Evolutionary conservation across 2,113 vertebrate genomes (phyloP).

Genomic region (Scomber scombrus): DNA sequence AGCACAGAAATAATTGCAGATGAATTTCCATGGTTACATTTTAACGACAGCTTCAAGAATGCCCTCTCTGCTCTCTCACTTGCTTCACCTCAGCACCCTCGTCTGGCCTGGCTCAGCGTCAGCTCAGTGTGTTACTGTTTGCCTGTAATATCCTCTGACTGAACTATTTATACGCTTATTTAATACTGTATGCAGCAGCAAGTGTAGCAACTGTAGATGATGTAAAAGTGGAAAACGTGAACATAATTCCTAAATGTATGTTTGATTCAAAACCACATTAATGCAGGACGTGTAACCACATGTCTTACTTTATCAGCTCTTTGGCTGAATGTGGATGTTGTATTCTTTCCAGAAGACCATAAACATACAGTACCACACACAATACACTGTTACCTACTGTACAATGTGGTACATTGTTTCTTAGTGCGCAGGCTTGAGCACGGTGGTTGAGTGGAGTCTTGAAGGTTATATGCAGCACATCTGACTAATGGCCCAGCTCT

Average conservation of each 20-base stretch:
- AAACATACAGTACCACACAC: neutral
- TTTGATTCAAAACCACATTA: neutral
- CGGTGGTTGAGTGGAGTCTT: slow-evolving; percentile 43
- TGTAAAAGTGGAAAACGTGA: neutral
- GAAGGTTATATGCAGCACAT: slow-evolving; percentile 71
- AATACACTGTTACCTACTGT: neutral
- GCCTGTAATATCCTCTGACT: neutral
- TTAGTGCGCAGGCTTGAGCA: slow-evolving; percentile 8
- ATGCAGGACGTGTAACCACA: neutral
- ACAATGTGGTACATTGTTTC: neutral
- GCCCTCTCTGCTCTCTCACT: slow-evolving; percentile 14
- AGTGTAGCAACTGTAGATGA: too few species aligned
- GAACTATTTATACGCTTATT: slow-evolving; percentile 2
- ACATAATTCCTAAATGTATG: neutral
- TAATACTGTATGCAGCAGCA: neutral
- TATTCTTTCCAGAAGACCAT: neutral
- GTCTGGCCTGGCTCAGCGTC: slow-evolving; percentile 54
- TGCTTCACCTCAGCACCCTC: slow-evolving; percentile 67
- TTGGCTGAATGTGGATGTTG: neutral
- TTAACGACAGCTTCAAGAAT: neutral
- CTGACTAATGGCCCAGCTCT: slow-evolving; percentile 77
- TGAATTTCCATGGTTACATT: slow-evolving; percentile 13
- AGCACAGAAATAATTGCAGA: neutral
- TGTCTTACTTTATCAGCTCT: neutral
- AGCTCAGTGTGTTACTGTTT: slow-evolving; percentile 7